phyloP scores from a whole-genome alignment of 2,797 vertebrate species.

The Ibycter americanus region DNA sequence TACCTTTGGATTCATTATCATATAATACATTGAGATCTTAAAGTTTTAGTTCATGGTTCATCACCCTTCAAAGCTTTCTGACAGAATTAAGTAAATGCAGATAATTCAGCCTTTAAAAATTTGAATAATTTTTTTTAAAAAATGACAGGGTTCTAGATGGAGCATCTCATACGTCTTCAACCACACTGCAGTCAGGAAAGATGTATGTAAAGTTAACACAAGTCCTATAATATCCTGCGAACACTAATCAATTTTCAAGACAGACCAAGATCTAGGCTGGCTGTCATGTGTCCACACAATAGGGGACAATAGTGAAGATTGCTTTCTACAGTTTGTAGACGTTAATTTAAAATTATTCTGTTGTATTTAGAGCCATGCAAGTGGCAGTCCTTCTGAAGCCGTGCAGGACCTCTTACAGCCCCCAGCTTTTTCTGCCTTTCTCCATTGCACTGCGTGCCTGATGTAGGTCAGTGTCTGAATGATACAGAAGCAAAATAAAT shows the following conservation, averaged over 20 bases:
- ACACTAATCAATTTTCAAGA: background rate
- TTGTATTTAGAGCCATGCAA: background rate
- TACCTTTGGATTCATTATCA: background rate
- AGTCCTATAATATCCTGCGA: background rate
- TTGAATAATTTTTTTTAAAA: background rate
- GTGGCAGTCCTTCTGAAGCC: background rate
- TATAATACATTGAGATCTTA: background rate
- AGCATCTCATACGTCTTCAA: background rate
- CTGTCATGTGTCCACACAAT: background rate
- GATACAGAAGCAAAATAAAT: background rate
- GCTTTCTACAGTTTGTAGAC: background rate
- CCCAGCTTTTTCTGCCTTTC: background rate
- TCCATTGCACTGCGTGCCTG: background rate
- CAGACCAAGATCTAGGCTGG: background rate
- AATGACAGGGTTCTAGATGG: background rate
- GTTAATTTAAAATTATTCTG: background rate
- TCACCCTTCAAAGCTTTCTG: background rate
- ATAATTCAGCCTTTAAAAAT: background rate
- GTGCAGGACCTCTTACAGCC: background rate
- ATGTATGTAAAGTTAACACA: background rate
- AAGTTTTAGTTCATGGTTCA: conserved; percentile 36
- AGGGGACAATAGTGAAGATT: background rate
- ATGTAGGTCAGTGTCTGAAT: background rate
- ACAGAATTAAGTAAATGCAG: conserved; percentile 7
- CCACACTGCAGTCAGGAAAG: background rate